Evolutionary conservation across 2,113 vertebrate genomes (phyloP), one percentile per base, ranked within the genome.

Genomic region (Brachirus orientalis): DNA sequence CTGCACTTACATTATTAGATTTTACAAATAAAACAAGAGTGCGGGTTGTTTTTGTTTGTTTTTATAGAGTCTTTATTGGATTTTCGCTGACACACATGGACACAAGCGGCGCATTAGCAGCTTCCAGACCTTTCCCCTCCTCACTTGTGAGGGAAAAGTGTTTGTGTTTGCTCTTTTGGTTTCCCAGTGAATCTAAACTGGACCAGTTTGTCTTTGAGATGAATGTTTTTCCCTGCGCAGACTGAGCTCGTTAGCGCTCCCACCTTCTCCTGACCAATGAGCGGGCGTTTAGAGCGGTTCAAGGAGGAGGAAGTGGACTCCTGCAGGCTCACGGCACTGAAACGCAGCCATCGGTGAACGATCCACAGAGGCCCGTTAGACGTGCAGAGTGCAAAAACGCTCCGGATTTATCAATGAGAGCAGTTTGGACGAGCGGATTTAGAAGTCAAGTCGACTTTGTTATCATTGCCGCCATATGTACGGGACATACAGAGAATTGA

Each of bases 31-130:
- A 69, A 78, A 69, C 12, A 45, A 10, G 10, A 48, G 46, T 11
- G 17, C 6, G 0, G 35, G n/a, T n/a, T n/a, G n/a, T n/a, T n/a
- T n/a, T 47, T 47, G 73, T 57, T 9, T 67, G 68, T 68, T 77
- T 76, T 84, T 82, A 86, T 86, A 6, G 43, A 61, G 52, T 74
- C 75, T 76, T 82, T 82, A 86, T 88, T 80, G 80, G 63, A 83
- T 80, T 80, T 66, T 65, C 60, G 10, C 16, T 60, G 71, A 76
- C 71, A 78, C 81, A 67, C 67, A 80, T 65, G 70, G 70, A 75
- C 63, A 45, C 52, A 55, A 22, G 41, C 41, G 51, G 68, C 36
- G 50, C 72, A 73, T 76, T 79, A 84, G 78, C 40, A 44, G 62
- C 66, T 74, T 77, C 52, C 55, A 70, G 61, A 70, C 73, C 46